Evolutionary conservation across 1,140 invertebrate species (phyloP).

Genomic region (Eriosoma lanigerum): DNA sequence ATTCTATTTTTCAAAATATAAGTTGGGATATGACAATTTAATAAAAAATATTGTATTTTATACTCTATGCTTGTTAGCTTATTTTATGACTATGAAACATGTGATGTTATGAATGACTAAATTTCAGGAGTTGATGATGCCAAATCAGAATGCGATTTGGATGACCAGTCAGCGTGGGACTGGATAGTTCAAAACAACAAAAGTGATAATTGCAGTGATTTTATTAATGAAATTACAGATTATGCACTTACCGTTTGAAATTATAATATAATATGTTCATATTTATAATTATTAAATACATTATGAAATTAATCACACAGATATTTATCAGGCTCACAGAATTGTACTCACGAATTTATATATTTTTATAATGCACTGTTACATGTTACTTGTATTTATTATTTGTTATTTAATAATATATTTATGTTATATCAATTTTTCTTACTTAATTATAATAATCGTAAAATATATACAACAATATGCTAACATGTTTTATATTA

Average conservation of each 20-base stretch:
- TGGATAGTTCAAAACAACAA: conserved; percentile 39
- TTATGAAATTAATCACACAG: too few relatives aligned
- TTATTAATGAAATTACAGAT: conserved; percentile 4
- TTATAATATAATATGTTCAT: conserved; percentile 6
- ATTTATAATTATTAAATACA: too few relatives aligned
- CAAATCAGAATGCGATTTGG: conserved; percentile 50
- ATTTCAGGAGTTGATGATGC: conserved; percentile 48
- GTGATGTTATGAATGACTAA: neutral
- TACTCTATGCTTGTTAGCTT: too few relatives aligned
- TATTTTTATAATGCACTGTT: neutral
- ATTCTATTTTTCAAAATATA: too few relatives aligned
- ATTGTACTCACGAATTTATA: neutral
- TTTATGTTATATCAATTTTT: too few relatives aligned
- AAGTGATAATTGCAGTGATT: neutral
- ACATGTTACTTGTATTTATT: neutral
- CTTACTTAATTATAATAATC: too few relatives aligned
- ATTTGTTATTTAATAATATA: neutral
- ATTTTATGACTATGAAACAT: too few relatives aligned
- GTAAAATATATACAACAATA: too few relatives aligned
- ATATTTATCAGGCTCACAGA: neutral
- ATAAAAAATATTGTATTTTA: too few relatives aligned
- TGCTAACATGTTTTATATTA: too few relatives aligned
- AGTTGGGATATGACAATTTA: too few relatives aligned
- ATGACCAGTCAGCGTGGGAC: conserved; percentile 39
- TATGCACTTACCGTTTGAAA: neutral